Conservation (phyloP, 2,113 vertebrate species). For the Cebidichthys violaceus region DNA sequence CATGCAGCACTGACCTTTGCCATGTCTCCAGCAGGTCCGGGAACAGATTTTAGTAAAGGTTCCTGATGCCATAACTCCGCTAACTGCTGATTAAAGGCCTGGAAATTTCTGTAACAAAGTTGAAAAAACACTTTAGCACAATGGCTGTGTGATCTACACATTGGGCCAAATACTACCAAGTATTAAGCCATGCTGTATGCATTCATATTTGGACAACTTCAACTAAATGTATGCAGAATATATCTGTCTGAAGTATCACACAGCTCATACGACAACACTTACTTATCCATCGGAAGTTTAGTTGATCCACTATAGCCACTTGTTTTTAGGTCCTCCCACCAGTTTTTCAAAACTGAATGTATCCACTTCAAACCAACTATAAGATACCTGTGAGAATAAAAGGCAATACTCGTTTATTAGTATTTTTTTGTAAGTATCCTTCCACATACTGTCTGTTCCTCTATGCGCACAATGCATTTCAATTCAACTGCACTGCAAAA, state of each 20-base stretch:
- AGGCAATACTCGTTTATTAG: neutral
- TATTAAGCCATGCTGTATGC: neutral
- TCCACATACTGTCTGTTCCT: neutral
- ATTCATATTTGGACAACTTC: neutral
- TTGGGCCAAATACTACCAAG: neutral
- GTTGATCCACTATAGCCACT: constrained; percentile 83
- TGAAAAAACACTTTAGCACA: neutral
- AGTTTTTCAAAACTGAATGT: constrained; percentile 90
- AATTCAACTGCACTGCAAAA: neutral
- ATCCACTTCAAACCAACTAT: constrained; percentile 92
- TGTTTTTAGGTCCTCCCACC: constrained; percentile 88
- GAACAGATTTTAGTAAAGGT: constrained; percentile 85
- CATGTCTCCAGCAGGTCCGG: constrained; percentile 89
- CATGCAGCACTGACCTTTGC: constrained; percentile 85
- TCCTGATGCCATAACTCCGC: constrained; percentile 88
- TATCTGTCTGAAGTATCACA: neutral
- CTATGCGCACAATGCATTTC: neutral
- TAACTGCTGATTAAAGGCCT: constrained; percentile 89
- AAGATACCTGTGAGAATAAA: constrained; percentile 87
- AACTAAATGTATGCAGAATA: neutral
- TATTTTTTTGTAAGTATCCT: neutral
- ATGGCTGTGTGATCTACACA: neutral
- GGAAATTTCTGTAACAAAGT: constrained; percentile 85
- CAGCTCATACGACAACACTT: constrained; percentile 14
- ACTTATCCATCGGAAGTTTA: constrained; percentile 66